Percentiles rank a stretch among this genome's conserved stretches.
phyloP scores from a whole-genome alignment of 2,113 vertebrate species.

The Misgurnus mizolepis region DNA sequence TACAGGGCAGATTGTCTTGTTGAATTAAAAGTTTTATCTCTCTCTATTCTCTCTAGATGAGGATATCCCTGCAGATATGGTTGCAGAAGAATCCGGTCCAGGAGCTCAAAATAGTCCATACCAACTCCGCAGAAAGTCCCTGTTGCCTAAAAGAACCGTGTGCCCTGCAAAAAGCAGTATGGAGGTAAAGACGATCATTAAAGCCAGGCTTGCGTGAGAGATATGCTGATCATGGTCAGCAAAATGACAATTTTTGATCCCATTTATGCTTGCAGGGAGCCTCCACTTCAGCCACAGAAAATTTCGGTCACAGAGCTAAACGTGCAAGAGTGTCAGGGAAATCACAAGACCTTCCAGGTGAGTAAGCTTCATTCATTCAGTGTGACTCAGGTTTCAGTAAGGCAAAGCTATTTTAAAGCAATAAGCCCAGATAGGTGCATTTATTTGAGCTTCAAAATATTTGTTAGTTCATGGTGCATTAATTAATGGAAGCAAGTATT shows the following conservation, averaged over 20 bases:
- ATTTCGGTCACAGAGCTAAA: conserved; percentile 96
- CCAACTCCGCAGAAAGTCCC: conserved; percentile 99
- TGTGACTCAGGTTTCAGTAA: neutral
- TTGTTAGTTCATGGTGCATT: too few species aligned
- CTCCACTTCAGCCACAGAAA: conserved; percentile 96
- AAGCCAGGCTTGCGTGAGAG: neutral
- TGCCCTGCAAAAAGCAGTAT: conserved; percentile 95
- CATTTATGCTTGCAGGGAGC: conserved; percentile 80
- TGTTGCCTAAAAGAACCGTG: conserved; percentile 98
- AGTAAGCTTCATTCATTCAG: conserved; percentile 13
- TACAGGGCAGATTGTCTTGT: conserved; percentile 6
- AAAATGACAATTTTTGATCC: neutral
- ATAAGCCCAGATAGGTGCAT: too few species aligned
- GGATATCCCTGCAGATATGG: conserved; percentile 99
- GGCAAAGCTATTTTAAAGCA: too few species aligned
- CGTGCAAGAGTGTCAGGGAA: conserved; percentile 97
- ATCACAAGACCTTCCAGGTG: conserved; percentile 95
- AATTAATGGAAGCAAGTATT: too few species aligned
- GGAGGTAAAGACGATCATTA: conserved; percentile 79
- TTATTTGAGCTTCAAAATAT: too few species aligned
- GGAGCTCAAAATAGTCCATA: conserved; percentile 99
- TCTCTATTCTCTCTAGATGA: conserved; percentile 81
- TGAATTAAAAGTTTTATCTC: conserved; percentile 28
- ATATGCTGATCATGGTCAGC: too few species aligned
- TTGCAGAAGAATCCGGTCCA: conserved; percentile 99